Evolutionary conservation across 2,113 vertebrate genomes (phyloP).

Genomic region (Cacatua alba): DNA sequence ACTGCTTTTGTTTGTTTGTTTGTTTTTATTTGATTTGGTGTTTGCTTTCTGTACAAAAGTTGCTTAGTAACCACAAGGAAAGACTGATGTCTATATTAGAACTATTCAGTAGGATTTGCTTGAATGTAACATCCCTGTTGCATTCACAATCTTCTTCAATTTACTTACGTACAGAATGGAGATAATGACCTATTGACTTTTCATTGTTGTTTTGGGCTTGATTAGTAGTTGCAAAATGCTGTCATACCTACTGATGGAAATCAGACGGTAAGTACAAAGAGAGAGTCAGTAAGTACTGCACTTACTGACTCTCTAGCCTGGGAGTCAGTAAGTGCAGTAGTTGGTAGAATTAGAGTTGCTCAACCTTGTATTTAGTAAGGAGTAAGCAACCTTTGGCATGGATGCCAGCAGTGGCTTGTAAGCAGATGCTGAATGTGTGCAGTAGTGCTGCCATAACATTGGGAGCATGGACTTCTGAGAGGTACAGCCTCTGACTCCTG

Average conservation of each 20-base stretch:
- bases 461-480: background rate
- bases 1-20: background rate
- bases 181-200: background rate
- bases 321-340: background rate
- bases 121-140: background rate
- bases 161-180: background rate
- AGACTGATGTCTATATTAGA: background rate
- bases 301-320: background rate
- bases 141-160: background rate
- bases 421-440: background rate
- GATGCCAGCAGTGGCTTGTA: background rate
- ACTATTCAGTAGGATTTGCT: background rate
- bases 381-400: background rate
- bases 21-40: background rate
- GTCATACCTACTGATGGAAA: background rate
- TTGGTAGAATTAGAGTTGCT: background rate
- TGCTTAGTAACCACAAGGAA: background rate
- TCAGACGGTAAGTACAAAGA: background rate
- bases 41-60: background rate
- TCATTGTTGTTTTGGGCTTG: background rate
- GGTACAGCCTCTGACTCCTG: background rate
- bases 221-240: background rate
- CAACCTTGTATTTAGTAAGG: background rate
- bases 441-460: fast-evolving
- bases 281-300: no score